These are phyloP conservation scores for Kryptolebias ocellatus DNA, from an alignment of 2,797 vertebrate species.

Conservation along the genomic window DNA sequence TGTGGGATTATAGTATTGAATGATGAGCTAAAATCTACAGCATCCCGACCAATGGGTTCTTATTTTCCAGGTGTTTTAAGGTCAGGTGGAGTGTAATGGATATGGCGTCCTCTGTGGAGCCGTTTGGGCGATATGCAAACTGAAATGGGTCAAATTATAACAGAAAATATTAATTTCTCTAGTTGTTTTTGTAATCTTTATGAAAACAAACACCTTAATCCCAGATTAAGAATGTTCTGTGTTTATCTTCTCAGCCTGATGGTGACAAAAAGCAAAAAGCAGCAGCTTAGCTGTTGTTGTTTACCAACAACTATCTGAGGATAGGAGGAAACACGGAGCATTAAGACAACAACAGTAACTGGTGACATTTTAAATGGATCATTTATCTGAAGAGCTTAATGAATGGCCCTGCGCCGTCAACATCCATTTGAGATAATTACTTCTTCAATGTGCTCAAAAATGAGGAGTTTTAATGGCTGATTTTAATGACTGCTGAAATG, in stretches of 20 bases:
- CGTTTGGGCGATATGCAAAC: no score
- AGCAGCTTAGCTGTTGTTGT: background rate
- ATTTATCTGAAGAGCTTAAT: constrained; percentile 50
- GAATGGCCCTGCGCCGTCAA: constrained; percentile 30
- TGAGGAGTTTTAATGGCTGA: constrained; percentile 23
- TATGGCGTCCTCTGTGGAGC: no score
- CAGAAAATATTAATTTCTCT: background rate
- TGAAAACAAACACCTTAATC: no score
- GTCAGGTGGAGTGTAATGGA: no score
- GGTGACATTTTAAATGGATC: constrained; percentile 38
- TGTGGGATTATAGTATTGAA: no score
- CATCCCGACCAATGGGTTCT: no score
- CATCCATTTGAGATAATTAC: constrained; percentile 61
- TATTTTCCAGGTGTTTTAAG: no score
- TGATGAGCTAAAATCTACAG: no score
- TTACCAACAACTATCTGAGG: background rate
- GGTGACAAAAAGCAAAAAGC: background rate
- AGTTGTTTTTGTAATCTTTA: background rate
- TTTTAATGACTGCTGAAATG: constrained; percentile 46
- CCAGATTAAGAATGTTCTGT: background rate
- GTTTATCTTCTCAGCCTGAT: background rate
- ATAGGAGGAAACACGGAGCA: background rate
- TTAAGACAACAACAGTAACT: constrained; percentile 12
- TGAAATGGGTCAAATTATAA: background rate
- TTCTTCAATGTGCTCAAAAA: constrained; percentile 42